These are phyloP conservation scores for Hemibagrus wyckioides DNA, from an alignment of 2,113 vertebrate species.

Conservation along the genomic window DNA sequence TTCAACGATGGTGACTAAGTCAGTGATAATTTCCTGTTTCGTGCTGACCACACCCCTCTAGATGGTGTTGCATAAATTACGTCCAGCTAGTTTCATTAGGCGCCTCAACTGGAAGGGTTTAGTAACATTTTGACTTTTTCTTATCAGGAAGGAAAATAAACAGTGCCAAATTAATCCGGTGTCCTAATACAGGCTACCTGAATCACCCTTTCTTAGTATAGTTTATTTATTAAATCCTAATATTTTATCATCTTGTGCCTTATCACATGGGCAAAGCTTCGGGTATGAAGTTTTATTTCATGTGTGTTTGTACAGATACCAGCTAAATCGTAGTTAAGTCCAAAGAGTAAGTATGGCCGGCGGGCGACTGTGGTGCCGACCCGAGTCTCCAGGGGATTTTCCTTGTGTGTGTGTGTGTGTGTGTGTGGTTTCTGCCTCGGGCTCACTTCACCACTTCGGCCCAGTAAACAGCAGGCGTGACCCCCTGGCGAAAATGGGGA, in stretches of 20 bases:
- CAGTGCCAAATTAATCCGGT: background rate
- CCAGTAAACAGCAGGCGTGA: conserved; percentile 67
- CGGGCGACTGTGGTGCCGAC: conserved; percentile 35
- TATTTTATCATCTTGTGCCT: conserved; percentile 59
- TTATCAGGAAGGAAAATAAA: background rate
- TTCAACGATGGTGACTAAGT: background rate
- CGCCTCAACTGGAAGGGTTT: background rate
- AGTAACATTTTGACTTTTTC: background rate
- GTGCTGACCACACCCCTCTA: background rate
- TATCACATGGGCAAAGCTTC: conserved; percentile 60
- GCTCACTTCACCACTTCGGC: conserved; percentile 58
- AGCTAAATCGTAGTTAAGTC: conserved; percentile 67
- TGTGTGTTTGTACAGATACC: conserved; percentile 67
- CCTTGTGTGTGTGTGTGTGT: conserved; percentile 63
- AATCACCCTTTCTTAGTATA: conserved; percentile 57
- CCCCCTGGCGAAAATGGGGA: conserved; percentile 62
- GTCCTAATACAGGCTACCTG: background rate
- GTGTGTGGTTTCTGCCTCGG: conserved; percentile 54
- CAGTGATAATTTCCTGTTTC: background rate
- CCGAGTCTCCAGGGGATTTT: conserved; percentile 57
- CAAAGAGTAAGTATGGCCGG: conserved; percentile 55
- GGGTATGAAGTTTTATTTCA: conserved; percentile 36
- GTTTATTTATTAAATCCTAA: conserved; percentile 65
- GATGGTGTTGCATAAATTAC: background rate
- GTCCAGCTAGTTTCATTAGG: background rate